Evolutionary conservation across 92 coral and sea anemone genomes (phyloP).

Genomic region (Umimayanthus chanpuru): DNA sequence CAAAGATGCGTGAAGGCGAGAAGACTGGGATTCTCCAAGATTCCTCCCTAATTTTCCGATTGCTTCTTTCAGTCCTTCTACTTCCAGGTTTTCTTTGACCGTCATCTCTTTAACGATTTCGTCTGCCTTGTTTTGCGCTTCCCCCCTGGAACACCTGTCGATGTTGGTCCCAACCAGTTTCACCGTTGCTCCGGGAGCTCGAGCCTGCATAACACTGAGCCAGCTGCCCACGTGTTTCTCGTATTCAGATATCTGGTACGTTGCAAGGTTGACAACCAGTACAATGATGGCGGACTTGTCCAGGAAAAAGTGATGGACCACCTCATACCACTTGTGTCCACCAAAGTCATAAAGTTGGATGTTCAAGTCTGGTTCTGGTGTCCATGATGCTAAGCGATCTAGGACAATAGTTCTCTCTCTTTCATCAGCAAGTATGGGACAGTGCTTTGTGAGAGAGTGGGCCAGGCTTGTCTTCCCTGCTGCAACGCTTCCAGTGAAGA

Average conservation of each 20-base stretch:
- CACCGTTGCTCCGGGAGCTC: conserved; percentile 64
- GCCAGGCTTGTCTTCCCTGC: conserved; percentile 76
- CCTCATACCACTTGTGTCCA: conserved; percentile 59
- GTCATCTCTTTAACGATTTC: not conserved
- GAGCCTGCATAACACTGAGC: conserved; percentile 58
- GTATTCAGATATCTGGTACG: conserved; percentile 52
- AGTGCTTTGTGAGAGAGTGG: conserved; percentile 44
- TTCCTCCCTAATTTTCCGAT: not conserved
- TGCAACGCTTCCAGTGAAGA: conserved; percentile 59
- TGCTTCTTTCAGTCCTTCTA: not conserved
- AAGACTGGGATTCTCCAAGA: not conserved
- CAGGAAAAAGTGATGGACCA: conserved; percentile 70
- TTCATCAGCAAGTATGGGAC: conserved; percentile 50
- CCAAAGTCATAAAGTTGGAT: conserved; percentile 70
- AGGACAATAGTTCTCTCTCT: conserved; percentile 64
- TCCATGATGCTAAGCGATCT: conserved; percentile 59
- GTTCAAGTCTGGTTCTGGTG: conserved; percentile 48
- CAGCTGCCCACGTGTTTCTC: conserved; percentile 61
- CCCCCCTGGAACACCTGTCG: conserved; percentile 39
- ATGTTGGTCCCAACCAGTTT: conserved; percentile 63
- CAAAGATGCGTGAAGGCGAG: conserved; percentile 22
- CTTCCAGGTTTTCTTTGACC: conserved; percentile 18
- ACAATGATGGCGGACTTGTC: conserved; percentile 62
- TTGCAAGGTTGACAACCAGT: conserved; percentile 55
- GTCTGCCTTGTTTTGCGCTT: conserved; percentile 14